phyloP scores from a whole-genome alignment of 2,113 vertebrate species.

The Eulemur macaco region DNA sequence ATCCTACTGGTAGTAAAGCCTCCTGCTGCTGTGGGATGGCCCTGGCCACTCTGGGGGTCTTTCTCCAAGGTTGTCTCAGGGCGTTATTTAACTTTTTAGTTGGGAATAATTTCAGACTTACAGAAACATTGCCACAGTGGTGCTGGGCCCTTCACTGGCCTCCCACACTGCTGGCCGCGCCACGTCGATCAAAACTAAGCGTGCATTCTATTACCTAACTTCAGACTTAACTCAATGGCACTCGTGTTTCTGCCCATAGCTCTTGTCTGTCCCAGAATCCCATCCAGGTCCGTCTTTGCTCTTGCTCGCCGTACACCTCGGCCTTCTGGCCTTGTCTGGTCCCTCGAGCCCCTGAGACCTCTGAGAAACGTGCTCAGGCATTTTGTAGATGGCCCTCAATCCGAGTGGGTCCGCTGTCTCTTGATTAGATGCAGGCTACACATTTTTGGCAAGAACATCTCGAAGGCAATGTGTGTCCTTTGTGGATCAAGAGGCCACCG shows the following conservation, averaged over 20 bases:
- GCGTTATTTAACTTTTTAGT: not conserved
- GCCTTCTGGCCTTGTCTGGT: not conserved
- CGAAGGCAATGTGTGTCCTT: not conserved
- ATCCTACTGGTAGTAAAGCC: not conserved
- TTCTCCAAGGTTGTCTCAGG: not conserved
- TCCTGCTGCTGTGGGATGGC: not conserved
- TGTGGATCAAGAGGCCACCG: not conserved
- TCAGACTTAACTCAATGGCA: not conserved
- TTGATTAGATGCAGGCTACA: not conserved
- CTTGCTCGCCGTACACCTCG: not conserved
- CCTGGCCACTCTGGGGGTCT: not conserved
- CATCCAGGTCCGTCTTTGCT: rapidly evolving
- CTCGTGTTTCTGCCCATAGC: rapidly evolving
- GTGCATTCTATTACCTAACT: not conserved
- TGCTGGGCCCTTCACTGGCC: not conserved
- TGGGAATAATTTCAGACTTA: not conserved
- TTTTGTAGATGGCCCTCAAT: not conserved
- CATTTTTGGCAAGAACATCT: not conserved
- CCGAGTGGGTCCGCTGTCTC: not conserved
- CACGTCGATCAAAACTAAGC: not conserved
- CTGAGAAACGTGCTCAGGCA: not conserved
- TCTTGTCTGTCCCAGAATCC: not conserved
- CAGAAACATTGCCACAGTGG: not conserved
- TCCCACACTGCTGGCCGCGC: not conserved
- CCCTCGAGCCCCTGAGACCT: rapidly evolving